phyloP scores from a whole-genome alignment of 2,113 vertebrate genomes.

The Paratilapia polleni region DNA sequence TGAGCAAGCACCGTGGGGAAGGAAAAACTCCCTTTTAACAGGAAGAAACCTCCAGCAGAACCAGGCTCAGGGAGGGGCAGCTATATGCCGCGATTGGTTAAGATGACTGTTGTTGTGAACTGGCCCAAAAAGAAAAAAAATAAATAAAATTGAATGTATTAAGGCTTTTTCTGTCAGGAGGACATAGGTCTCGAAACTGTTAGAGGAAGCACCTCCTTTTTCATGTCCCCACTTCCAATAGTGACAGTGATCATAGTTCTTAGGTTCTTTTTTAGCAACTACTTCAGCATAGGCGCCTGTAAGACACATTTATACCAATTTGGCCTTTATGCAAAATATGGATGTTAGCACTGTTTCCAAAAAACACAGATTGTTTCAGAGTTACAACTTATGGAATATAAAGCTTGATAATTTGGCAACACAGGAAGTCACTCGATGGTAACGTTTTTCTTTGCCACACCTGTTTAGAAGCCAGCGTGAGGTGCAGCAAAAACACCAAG shows the following conservation, averaged over 20 bases:
- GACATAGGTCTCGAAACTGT: neutral
- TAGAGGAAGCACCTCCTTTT: neutral
- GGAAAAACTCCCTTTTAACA: too few species aligned
- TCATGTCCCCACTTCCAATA: neutral
- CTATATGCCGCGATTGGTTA: too few species aligned
- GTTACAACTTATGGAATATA: neutral
- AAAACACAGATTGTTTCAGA: neutral
- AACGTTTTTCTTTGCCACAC: neutral
- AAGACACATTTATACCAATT: neutral
- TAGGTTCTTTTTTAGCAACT: neutral
- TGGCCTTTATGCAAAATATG: neutral
- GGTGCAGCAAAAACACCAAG: too few species aligned
- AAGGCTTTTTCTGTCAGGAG: neutral
- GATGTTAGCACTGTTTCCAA: neutral
- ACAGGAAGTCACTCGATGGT: neutral
- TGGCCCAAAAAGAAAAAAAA: neutral
- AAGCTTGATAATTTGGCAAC: neutral
- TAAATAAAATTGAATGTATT: neutral
- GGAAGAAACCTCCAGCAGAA: too few species aligned
- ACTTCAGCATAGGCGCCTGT: neutral
- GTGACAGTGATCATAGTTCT: neutral
- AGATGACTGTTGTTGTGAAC: neutral
- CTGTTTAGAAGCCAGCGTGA: neutral
- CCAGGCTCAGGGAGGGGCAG: too few species aligned
- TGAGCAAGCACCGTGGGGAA: too few species aligned